Base-by-base conservation (phyloP, 2,113 vertebrate genomes). In the Scatophagus argus region DNA sequence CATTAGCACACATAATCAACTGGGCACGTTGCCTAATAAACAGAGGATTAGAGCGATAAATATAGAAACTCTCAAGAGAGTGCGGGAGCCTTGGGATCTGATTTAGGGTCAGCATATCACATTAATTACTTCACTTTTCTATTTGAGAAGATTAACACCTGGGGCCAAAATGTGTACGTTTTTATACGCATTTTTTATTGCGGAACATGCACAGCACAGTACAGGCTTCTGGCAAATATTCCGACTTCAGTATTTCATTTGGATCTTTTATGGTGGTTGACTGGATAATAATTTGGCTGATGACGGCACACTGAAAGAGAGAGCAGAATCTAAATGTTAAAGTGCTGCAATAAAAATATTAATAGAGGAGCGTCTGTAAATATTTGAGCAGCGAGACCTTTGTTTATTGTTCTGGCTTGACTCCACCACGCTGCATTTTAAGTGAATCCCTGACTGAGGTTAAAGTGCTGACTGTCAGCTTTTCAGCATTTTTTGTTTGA, bases 21-120 rank as follows among this genome's bases (percentile, higher is more conserved):
- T 49, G 21, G 86, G 81, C 75, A 73, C 11, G 65, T 46, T 86
- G 74, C 86, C 87, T 82, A 74, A 89, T 80, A 90, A 87, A 88
- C 74, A 81, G 41, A 43, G 70, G 74, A 90, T 92, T 92, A 89
- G n/a, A 76, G 76, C 25, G 55, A 85, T 83, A 89, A 86, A 89
- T 74, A 77, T 82, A 83, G 46, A 77, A 68, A 10, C 62, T 36
- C 55, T 13, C 49, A 65, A n/a, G 58, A 52, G 74, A 69, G 70
- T 19, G 16, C 8, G 23, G 59, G 39, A 65, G 67, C 65, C 60
- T 49, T 34, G 78, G 77, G 83, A 85, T 66, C 52, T 64, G 74
- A 79, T 82, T 85, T 31, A 72, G 65, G 58, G 61, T 83, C 59
- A 88, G 74, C 66, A 69, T 54, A 79, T 79, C 72, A 52, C 67